phyloP scores from a whole-genome alignment of 2,888 invertebrate genomes.

The Phengaris alcon region DNA sequence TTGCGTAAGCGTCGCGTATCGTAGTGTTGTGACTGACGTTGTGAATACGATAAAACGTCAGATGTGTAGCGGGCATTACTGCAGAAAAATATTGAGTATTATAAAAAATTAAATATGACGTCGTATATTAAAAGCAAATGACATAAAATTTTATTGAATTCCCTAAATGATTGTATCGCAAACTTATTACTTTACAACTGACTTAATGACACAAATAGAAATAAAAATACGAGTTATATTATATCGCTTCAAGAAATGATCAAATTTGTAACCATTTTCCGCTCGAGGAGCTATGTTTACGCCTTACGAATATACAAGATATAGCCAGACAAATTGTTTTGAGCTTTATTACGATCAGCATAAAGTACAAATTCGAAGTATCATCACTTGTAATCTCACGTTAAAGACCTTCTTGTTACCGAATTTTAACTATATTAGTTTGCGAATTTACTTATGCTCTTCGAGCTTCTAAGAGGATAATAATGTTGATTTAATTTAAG shows the following conservation, averaged over 20 bases:
- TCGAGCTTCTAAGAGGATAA: constrained; percentile 7
- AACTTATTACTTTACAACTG: background rate
- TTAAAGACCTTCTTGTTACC: constrained; percentile 14
- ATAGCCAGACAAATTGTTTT: background rate
- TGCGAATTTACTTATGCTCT: background rate
- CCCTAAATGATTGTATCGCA: background rate
- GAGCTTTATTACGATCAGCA: background rate
- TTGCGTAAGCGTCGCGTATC: too few species aligned
- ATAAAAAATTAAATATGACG: too few species aligned
- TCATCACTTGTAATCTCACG: background rate
- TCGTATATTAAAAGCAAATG: background rate
- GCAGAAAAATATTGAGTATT: too few species aligned
- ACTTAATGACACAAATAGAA: background rate
- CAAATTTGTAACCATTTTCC: constrained; percentile 27
- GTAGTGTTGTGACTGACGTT: too few species aligned
- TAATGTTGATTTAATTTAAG: constrained; percentile 15
- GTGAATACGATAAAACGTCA: too few species aligned
- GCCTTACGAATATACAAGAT: background rate
- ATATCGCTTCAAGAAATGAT: constrained; percentile 6
- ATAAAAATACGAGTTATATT: constrained; percentile 13
- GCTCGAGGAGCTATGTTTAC: constrained; percentile 1
- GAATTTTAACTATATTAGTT: constrained; percentile 18
- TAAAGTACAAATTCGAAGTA: background rate
- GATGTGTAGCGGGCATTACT: too few species aligned
- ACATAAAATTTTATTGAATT: background rate